Percentiles rank a stretch among this genome's conserved stretches.
Evolutionary conservation across 2,888 invertebrate species (phyloP).

Genomic region (Andrena marginata): DNA sequence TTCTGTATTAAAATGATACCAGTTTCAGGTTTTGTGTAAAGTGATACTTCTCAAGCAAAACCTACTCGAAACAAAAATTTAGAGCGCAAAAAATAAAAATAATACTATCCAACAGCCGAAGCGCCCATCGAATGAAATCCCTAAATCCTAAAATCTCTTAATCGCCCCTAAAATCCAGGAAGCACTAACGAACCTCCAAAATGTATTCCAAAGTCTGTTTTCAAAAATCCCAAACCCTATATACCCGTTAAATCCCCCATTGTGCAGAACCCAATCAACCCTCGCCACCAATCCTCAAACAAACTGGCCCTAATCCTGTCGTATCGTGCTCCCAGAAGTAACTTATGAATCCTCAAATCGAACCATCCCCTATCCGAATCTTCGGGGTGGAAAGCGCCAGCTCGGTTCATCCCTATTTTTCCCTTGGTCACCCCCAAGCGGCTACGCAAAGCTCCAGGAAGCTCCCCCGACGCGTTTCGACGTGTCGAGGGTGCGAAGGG

Average conservation of each 20-base stretch:
- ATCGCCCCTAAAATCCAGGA: background rate
- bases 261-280: constrained; percentile 7
- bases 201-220: background rate
- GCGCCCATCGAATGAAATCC: background rate
- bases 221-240: background rate
- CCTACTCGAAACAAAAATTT: too few relatives aligned
- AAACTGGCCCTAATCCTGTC: background rate
- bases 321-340: background rate
- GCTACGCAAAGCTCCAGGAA: constrained; percentile 1
- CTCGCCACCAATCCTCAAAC: background rate
- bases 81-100: background rate
- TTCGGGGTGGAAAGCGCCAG: background rate
- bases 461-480: background rate
- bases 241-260: background rate
- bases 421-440: background rate
- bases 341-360: constrained; percentile 7
- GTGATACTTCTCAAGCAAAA: too few relatives aligned
- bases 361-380: background rate
- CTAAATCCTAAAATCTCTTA: background rate
- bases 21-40: too few relatives aligned
- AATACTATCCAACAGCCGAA: background rate
- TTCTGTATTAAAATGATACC: too few relatives aligned
- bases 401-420: background rate
- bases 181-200: background rate
- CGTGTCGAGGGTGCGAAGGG: constrained; percentile 21